Percentiles rank a stretch among this genome's conserved stretches.
These are phyloP conservation scores for Sisyra terminalis DNA, from an alignment of 2,888 invertebrate genomes.

Conservation along the genomic window DNA sequence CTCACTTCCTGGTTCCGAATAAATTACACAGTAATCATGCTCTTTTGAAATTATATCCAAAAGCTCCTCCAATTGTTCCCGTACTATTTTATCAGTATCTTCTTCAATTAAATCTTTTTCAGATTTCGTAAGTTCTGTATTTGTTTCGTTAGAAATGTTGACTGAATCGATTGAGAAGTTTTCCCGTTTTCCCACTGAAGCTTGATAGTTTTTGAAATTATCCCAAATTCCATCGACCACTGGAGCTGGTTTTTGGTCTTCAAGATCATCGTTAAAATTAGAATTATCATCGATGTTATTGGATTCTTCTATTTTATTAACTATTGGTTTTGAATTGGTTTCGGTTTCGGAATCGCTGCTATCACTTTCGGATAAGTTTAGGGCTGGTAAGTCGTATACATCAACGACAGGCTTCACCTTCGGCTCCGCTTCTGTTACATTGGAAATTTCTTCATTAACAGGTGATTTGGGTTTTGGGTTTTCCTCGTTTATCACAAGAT, in stretches of 20 bases:
- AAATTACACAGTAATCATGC: constrained; percentile 55
- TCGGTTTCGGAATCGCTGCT: constrained; percentile 45
- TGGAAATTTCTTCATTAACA: constrained; percentile 20
- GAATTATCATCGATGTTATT: constrained; percentile 18
- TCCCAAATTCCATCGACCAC: constrained; percentile 59
- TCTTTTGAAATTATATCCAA: constrained; percentile 27
- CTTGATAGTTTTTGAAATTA: constrained; percentile 58
- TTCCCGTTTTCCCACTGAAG: constrained; percentile 41
- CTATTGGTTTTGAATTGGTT: constrained; percentile 11
- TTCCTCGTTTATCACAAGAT: constrained; percentile 18
- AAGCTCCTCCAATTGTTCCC: constrained; percentile 26
- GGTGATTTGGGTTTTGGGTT: constrained; percentile 26
- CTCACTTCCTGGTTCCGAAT: constrained; percentile 14
- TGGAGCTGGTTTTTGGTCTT: constrained; percentile 37
- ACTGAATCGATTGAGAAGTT: constrained; percentile 12
- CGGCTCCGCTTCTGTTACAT: constrained; percentile 11
- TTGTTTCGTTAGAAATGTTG: constrained; percentile 1
- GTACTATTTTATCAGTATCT: constrained; percentile 10
- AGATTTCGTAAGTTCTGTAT: not conserved
- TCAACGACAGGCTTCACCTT: constrained; percentile 35
- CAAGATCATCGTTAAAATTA: constrained; percentile 14
- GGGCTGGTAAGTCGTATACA: constrained; percentile 55
- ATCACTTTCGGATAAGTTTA: constrained; percentile 74
- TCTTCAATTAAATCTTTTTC: not conserved
- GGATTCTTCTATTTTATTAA: constrained; percentile 7